Percentiles rank a stretch among this genome's conserved stretches.
Evolutionary conservation across 92 coral and sea anemone genomes (phyloP).

Genomic region (Heteractis magnifica): DNA sequence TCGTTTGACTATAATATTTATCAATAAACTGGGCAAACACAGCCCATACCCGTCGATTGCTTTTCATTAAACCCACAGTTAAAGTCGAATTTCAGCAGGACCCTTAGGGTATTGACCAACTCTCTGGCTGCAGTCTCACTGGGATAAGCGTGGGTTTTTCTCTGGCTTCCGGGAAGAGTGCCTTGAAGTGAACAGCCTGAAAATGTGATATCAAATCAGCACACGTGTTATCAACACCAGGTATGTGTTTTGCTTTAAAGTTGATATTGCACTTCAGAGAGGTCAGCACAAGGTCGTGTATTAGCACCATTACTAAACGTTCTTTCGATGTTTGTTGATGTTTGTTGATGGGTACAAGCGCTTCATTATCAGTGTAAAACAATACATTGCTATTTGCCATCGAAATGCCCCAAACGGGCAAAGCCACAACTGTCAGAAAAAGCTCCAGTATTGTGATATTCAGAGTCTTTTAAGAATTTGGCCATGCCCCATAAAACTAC

Average conservation of each 20-base stretch:
- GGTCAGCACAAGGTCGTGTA: conserved; percentile 14
- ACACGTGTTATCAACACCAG: not conserved
- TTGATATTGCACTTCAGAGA: conserved; percentile 20
- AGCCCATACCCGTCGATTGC: not conserved
- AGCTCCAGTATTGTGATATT: conserved; percentile 21
- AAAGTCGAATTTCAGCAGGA: not conserved
- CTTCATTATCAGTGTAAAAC: conserved; percentile 16
- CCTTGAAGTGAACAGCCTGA: conserved; percentile 12
- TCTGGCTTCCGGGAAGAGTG: not conserved
- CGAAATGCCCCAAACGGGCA: conserved; percentile 13
- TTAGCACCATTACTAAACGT: conserved; percentile 13
- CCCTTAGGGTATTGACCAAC: not conserved
- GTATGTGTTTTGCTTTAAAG: conserved; percentile 26
- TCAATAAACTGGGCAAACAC: not conserved
- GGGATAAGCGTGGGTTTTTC: conserved; percentile 1
- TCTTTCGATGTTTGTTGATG: conserved; percentile 24
- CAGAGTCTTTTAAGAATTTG: not conserved
- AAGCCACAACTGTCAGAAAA: conserved; percentile 20
- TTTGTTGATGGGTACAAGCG: not conserved
- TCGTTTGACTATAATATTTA: too few species aligned
- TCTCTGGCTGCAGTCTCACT: not conserved
- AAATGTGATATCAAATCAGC: conserved; percentile 27
- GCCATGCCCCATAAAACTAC: conserved; percentile 23
- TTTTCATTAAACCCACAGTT: not conserved
- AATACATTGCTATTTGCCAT: conserved; percentile 9